Evolutionary conservation across 2,113 vertebrate genomes (phyloP).

Genomic region (Atherinomorus stipes): DNA sequence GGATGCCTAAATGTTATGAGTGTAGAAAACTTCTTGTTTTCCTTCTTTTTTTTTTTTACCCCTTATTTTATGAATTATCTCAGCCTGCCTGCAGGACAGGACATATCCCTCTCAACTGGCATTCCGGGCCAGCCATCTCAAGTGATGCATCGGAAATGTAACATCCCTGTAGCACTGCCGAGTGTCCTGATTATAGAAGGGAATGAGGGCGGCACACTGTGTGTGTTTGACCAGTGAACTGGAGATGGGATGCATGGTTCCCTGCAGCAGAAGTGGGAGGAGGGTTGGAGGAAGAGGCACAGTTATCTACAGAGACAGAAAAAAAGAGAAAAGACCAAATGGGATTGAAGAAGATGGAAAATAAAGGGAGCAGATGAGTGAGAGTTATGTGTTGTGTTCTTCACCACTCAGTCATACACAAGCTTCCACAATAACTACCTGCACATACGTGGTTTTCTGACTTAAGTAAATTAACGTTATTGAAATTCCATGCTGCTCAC

Average conservation of each 20-base stretch:
- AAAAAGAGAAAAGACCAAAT: conserved; percentile 45
- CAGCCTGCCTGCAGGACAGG: conserved; percentile 60
- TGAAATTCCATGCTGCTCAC: conserved; percentile 66
- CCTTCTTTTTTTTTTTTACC: conserved; percentile 8
- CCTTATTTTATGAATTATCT: conserved; percentile 57
- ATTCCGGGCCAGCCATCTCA: conserved; percentile 76
- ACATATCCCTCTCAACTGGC: conserved; percentile 59
- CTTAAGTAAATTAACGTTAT: conserved; percentile 61
- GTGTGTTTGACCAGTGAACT: conserved; percentile 82
- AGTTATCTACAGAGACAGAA: conserved; percentile 62
- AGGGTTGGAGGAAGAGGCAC: conserved; percentile 17
- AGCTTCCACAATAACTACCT: conserved; percentile 26
- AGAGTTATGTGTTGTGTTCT: conserved; percentile 48
- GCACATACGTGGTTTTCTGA: conserved; percentile 33
- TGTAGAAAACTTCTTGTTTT: conserved; percentile 36
- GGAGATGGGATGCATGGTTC: conserved; percentile 77
- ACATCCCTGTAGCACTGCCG: conserved; percentile 73
- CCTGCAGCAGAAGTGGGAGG: conserved; percentile 65
- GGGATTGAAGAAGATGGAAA: conserved; percentile 44
- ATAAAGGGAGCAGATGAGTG: conserved; percentile 43
- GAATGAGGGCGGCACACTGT: conserved; percentile 78
- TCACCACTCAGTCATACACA: conserved; percentile 35
- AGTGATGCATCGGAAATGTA: conserved; percentile 81
- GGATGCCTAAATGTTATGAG: conserved; percentile 45
- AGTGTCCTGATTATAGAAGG: conserved; percentile 79